Evolutionary conservation across 2,888 invertebrate species (phyloP), one percentile per base, ranked within the genome.

Genomic region (Stratiomys singularior): DNA sequence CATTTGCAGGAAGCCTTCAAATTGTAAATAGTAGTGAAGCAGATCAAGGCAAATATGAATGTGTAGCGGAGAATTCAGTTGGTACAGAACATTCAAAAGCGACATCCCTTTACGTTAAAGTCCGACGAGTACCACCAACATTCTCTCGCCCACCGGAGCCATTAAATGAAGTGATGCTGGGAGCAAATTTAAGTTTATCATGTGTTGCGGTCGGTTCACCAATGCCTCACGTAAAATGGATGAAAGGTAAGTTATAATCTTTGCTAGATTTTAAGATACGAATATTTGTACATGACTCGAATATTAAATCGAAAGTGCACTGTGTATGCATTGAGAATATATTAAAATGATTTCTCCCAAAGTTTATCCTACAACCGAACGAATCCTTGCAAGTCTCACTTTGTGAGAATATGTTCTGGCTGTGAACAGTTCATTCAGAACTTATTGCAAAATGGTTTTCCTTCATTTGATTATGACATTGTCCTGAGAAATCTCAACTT

Each of bases 141-240:
- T 99, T 99, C 88, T 96, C 98, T 15, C 95, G 96, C 81, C 95
- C 95, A 23, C 97, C 98, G 79, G 93, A 95, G 58, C 89, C 92
- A 13, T 88, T 93, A 72, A 94, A 93, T 81, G 96, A 97, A 85
- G 97, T 99, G 76, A 96, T 95, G 92, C 90, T 97, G 71, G 97
- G 97, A 15, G 94, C 94, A 0, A 93, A 94, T 85, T 89, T 98
- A 82, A 98, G 96, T 86, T 89, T 99, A 81, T 97, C 97, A 78
- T 99, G 99, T 87, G 97, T 98, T 77, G 99, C 99, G 11, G 95
- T 96, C 37, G 99, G 99, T 23, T 96, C 98, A 0, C 99, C 99
- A 5, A 98, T 99, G 98, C 99, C 99, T 0, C 93, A 92, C 83
- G 98, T 99, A 76, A 97, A 96, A 88, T 96, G 96, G 96, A 92